Evolutionary conservation across 1,140 invertebrate species (phyloP).

Genomic region (Drosophila guanche): DNA sequence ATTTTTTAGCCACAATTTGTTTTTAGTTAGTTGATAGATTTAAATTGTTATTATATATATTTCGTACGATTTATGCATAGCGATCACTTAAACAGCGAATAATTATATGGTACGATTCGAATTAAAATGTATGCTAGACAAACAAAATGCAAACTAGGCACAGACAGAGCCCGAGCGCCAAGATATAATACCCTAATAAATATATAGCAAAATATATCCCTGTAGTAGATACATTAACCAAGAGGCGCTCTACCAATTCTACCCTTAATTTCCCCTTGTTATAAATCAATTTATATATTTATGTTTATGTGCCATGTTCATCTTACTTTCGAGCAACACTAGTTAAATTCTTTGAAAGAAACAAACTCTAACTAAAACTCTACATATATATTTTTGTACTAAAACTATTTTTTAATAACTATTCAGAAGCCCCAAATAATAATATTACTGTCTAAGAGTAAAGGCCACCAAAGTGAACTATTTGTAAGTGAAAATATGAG

Average conservation of each 20-base stretch:
- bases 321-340: constrained; percentile 39
- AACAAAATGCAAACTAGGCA: constrained; percentile 64
- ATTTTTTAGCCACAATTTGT: constrained; percentile 47
- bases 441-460: constrained; percentile 50
- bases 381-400: constrained; percentile 66
- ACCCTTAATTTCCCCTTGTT: neutral
- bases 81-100: constrained; percentile 75
- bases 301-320: constrained; percentile 41
- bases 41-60: constrained; percentile 58
- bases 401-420: constrained; percentile 50
- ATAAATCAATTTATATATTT: constrained; percentile 1
- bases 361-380: constrained; percentile 49
- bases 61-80: constrained; percentile 62
- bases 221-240: neutral
- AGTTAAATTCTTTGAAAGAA: constrained; percentile 49
- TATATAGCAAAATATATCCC: constrained; percentile 20
- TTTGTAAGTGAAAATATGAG: constrained; percentile 22
- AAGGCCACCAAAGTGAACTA: constrained; percentile 35
- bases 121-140: constrained; percentile 45
- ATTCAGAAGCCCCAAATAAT: constrained; percentile 37
- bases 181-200: constrained; percentile 34
- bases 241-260: constrained; percentile 11
- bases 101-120: constrained; percentile 59
- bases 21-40: constrained; percentile 60
- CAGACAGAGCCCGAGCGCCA: constrained; percentile 28